Evolutionary conservation across 2,797 vertebrate genomes (phyloP), one percentile per base, ranked within the genome.

Genomic region (Psittacula derbiana): DNA sequence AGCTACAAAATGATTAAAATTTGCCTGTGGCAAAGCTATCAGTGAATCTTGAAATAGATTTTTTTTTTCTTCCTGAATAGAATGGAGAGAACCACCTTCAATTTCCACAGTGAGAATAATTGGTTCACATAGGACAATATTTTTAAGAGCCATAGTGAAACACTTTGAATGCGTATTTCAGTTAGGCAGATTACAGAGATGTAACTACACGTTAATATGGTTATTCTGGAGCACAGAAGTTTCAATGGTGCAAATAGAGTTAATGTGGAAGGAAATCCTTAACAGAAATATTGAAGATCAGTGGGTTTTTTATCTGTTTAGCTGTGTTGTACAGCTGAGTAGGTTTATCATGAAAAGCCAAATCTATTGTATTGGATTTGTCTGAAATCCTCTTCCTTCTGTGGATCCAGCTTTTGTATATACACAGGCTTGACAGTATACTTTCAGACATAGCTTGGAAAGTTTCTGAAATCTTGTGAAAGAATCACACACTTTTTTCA

Each of bases 21-120:
- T 85, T 92, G 84, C 88, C 84, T 70, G 52, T 85, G 80, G 90
- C 93, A 95, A 95, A 78, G 33, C 86, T 86, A 69, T 81, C 73
- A 82, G 36, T 66, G 62, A 81, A 79, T 92, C 83, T 93, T 76
- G 41, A 83, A 92, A 91, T 24, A 90, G 65, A 36, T 33, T 27
- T 23, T 61, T 82, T 72, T 81, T 80, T 87, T 36, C 30, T 86
- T 90, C 16, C 36, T 71, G 11, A 30, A 30, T 40, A 60, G 31
- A 75, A 71, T 30, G 5, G 31, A 83, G 41, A 83, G 49, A 91
- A 50, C 19, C 13, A 62, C 14, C 18, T 73, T 92, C 49, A 31
- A 27, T 94, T 92, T 92, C 41, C 31, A 67, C 23, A 76, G 4
- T 1, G 3, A 52, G 58, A 94, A 62, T 75, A 66, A 44, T 31